These are phyloP conservation scores for Torymus tubicola DNA, from an alignment of 2,888 invertebrate genomes.

Conservation along the genomic window DNA sequence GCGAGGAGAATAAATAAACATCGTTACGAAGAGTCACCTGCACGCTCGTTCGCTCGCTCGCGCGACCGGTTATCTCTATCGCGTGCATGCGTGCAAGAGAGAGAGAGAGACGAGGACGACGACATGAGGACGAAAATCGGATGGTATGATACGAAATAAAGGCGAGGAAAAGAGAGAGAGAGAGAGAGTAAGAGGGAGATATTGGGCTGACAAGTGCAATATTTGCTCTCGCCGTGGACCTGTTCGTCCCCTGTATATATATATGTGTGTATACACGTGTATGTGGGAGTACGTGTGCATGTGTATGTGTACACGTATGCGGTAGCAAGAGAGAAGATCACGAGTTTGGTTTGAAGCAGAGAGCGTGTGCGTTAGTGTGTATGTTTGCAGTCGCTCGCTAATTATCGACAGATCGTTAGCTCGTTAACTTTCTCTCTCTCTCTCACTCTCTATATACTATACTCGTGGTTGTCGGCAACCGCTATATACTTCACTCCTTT, in stretches of 20 bases:
- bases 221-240: background rate
- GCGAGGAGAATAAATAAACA: constrained; percentile 41
- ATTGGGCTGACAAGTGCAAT: constrained; percentile 22
- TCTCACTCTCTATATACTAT: background rate
- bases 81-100: background rate
- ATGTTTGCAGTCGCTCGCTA: constrained; percentile 31
- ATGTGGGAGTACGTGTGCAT: too few relatives aligned
- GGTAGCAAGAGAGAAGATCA: too few relatives aligned
- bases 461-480: background rate
- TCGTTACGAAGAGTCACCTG: constrained; percentile 30
- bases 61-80: too few relatives aligned
- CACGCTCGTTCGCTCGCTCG: background rate
- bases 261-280: too few relatives aligned
- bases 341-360: too few relatives aligned
- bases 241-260: background rate
- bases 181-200: background rate
- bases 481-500: background rate
- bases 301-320: too few relatives aligned
- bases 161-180: background rate
- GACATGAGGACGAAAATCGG: constrained; percentile 14
- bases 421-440: constrained; percentile 15
- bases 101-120: background rate
- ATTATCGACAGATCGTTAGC: constrained; percentile 45
- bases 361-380: too few relatives aligned
- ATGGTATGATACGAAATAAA: background rate